Base-by-base conservation (phyloP, 2,113 vertebrate species). In the Scatophagus argus region DNA sequence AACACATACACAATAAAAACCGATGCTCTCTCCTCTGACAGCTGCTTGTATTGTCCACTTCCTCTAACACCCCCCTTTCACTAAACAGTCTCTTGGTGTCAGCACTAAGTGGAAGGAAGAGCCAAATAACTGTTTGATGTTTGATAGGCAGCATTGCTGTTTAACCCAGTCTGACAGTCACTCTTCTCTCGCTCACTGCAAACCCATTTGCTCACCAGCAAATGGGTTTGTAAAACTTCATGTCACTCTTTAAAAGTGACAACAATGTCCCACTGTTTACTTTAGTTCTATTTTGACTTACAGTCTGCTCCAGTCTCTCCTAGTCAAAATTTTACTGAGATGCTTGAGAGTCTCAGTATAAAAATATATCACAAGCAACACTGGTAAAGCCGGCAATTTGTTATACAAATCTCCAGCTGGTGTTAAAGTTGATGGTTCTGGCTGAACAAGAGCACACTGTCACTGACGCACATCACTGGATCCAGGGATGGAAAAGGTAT, bases 111-210 rank as follows among this genome's bases (percentile, higher is more conserved):
- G 62, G 85, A 84, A 82, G 32, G 61, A 65, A 62, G 46, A 74
- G 76, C 3, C 61, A 49, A 78, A 79, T 14, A 76, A 83, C 23
- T 52, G 44, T 90, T 90, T 89, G 62, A 88, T 89, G 79, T 84
- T 54, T 77, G 67, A 86, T 59, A 63, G 64, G 27, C 4, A 27
- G 51, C 44, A 44, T 21, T 3, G 14, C 25, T 65, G 68, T 68
- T 71, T 47, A 77, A 77, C 66, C 46, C 55, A 8, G 55, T 38
- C 29, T 66, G 67, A 83, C 74, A 43, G 66, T 62, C 62, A 21
- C 59, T 65, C 62, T 34, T 47, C 31, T 32, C 8, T 56, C 44
- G n/a, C n/a, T n/a, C n/a, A n/a, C n/a, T n/a, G n/a, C n/a, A n/a
- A n/a, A n/a, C n/a, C n/a, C n/a, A n/a, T n/a, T n/a, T n/a, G n/a